Evolutionary conservation across 2,797 vertebrate species (phyloP), one percentile per base, ranked within the genome.

Genomic region (Moxostoma hubbsi): DNA sequence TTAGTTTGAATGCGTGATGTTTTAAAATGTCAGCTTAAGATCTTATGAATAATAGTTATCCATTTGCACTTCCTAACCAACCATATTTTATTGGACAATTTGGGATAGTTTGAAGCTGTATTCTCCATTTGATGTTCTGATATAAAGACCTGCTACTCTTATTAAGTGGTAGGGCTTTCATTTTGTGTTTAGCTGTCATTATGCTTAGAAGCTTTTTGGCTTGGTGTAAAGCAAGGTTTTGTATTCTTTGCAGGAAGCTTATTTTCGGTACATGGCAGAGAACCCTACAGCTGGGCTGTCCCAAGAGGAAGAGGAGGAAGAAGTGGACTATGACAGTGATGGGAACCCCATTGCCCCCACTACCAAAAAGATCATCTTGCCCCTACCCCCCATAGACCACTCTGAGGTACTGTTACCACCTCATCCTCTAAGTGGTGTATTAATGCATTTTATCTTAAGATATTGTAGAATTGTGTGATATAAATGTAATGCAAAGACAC

Each of bases 251-350:
- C 95, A 99, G 98, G 98, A 99, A 94, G 98, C 98, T 72, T 99
- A 99, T 88, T 99, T 99, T 89, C 96, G 97, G 81, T 99, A 97
- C 92, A 99, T 99, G 98, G 98, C 97, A 64, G 98, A 99, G 93
- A 99, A 99, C 88, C 98, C 98, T 84, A 99, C 95, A 68, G 98
- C 97, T 50, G 98, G 98, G 45, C 93, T 99, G 87, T 94, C 95
- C 80, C 95, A 88, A 63, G 97, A 99, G 76, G 98, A 99, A 46
- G 98, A 99, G 7, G 98, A 99, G 11, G 98, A 99, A 85, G 96
- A 95, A 81, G 87, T 99, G 81, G 98, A 99, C 46, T 99, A 99
- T 71, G 98, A 99, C 50, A 99, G 98, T 78, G 98, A 99, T 82
- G 98, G 98, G 50, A 99, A 99, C 88, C 98, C 98, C 0, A 96